phyloP scores from a whole-genome alignment of 2,888 invertebrate genomes.

The Ceriagrion tenellum region DNA sequence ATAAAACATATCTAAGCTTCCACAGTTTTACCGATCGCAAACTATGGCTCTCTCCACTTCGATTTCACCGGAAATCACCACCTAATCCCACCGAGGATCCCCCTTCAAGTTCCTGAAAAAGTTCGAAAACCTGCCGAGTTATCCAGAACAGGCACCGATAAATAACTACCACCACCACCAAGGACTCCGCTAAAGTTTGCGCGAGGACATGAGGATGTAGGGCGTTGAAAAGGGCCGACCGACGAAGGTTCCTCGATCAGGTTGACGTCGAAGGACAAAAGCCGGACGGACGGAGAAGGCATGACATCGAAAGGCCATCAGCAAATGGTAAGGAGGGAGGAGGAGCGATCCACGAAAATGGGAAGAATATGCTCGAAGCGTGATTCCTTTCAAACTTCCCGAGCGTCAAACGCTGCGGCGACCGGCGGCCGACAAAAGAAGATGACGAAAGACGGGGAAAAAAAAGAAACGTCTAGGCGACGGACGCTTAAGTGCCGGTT shows the following conservation, averaged over 20 bases:
- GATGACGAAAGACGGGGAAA: neutral
- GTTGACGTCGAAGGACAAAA: neutral
- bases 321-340: too few relatives aligned
- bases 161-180: neutral
- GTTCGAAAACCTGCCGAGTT: neutral
- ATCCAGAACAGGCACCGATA: neutral
- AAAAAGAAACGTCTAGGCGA: too few relatives aligned
- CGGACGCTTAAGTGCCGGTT: too few relatives aligned
- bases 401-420: neutral
- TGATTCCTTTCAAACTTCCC: neutral
- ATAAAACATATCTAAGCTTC: too few relatives aligned
- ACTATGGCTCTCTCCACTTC: neutral
- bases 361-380: neutral
- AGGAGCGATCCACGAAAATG: neutral
- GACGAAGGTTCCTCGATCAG: neutral
- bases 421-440: neutral
- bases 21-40: neutral
- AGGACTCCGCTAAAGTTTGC: neutral
- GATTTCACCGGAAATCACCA: neutral
- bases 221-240: neutral
- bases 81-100: neutral
- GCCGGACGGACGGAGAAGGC: neutral
- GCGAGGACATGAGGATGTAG: neutral
- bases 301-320: slow-evolving; percentile 3
- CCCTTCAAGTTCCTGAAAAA: neutral